A percentile compares a stretch with the other conserved stretches of the same genome.
Conservation (phyloP, 92 coral and sea anemone genomes). For the Umimayanthus chanpuru region DNA sequence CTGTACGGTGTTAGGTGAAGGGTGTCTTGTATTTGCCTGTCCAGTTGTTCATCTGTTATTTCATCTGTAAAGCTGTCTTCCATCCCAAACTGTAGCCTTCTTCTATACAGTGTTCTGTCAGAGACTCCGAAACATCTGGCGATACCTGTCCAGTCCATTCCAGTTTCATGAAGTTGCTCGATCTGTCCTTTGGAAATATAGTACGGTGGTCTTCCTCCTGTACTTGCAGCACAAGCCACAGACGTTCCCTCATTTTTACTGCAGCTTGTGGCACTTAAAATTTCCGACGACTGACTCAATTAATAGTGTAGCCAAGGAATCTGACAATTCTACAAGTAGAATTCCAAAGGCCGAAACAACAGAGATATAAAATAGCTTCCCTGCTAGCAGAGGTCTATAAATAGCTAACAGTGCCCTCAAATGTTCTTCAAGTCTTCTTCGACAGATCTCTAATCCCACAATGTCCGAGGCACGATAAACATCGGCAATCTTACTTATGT, state of each 20-base stretch:
- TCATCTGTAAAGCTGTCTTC: too few relatives aligned
- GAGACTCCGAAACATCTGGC: background rate
- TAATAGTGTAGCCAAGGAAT: conserved; percentile 51
- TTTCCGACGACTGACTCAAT: conserved; percentile 30
- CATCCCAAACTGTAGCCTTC: background rate
- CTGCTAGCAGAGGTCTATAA: conserved; percentile 43
- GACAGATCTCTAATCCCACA: conserved; percentile 66
- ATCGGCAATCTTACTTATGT: too few relatives aligned
- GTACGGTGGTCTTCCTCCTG: conserved; percentile 63
- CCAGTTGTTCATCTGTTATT: too few relatives aligned
- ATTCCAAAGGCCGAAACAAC: background rate
- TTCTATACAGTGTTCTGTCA: background rate
- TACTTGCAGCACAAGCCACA: conserved; percentile 49
- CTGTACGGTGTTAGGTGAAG: too few relatives aligned
- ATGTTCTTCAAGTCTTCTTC: conserved; percentile 66
- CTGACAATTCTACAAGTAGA: conserved; percentile 38
- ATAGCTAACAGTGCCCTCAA: conserved; percentile 44
- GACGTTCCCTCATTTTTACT: conserved; percentile 25
- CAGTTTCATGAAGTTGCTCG: background rate
- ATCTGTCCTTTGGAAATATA: conserved; percentile 31
- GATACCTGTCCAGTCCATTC: background rate
- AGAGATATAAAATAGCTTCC: too few relatives aligned
- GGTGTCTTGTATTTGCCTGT: too few relatives aligned
- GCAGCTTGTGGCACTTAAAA: background rate
- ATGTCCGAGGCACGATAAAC: background rate